phyloP scores from a whole-genome alignment of 1,140 invertebrate species.

The Bombus vancouverensis region DNA sequence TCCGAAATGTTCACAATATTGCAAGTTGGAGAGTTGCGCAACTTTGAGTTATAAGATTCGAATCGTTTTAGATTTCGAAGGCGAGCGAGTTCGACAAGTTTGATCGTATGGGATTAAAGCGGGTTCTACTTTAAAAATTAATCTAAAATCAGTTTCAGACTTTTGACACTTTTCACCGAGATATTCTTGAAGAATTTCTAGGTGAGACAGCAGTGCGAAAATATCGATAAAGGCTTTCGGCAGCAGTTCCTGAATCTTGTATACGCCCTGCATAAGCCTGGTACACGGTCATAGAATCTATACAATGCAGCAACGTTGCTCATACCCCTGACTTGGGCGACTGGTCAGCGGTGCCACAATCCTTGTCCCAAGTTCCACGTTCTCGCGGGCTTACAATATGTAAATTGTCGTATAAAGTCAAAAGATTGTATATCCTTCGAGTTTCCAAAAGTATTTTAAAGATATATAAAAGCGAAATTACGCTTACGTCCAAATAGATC shows the following conservation, averaged over 20 bases:
- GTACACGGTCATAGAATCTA: background rate
- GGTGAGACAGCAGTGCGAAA: background rate
- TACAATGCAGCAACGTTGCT: background rate
- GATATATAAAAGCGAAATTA: too few relatives aligned
- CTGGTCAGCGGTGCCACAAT: background rate
- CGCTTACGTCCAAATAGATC: too few relatives aligned
- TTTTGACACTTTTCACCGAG: background rate
- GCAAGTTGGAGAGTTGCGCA: background rate
- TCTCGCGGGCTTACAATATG: background rate
- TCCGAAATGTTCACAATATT: background rate
- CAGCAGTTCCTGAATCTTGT: background rate
- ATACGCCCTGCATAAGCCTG: background rate
- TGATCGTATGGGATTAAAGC: background rate
- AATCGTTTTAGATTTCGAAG: background rate
- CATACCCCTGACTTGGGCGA: background rate
- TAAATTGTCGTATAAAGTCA: background rate
- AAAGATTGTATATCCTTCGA: background rate
- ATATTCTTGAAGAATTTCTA: background rate
- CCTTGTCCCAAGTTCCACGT: background rate
- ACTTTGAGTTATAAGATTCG: background rate
- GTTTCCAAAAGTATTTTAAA: background rate
- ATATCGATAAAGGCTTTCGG: background rate
- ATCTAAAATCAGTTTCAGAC: background rate
- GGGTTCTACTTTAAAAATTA: background rate
- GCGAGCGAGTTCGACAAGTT: background rate